Base-by-base conservation (phyloP, 2,113 vertebrate genomes). In the Lophura nycthemera region DNA sequence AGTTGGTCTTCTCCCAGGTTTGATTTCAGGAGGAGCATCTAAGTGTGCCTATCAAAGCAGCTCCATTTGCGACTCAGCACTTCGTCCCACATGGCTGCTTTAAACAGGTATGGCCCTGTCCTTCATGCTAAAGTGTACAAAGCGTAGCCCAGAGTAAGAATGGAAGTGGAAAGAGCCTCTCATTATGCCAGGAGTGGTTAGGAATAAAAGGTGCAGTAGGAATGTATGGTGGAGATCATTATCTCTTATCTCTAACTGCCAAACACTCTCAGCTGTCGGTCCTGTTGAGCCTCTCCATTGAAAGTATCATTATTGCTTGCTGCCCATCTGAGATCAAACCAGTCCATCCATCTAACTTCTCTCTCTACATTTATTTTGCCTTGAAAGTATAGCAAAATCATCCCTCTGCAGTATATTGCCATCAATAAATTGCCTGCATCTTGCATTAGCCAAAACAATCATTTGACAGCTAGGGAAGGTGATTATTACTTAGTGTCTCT, bases 291-390 rank as follows among this genome's bases (percentile, higher is more conserved):
- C 60, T 95, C 54, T 90, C 80, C 17, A 29, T 1, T 89, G 89
- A 89, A 80, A 0, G 1, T 50, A n/a, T 86, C 65, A 32, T 61
- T 78, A 32, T 25, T 60, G 4, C 30, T 94, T 47, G 45, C 63
- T 92, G 89, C 83, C 94, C 95, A 15, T 66, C 89, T 82, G 59
- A 93, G 94, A 95, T 90, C 79, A 95, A 92, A 87, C 72, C 73
- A 15, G 27, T 43, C 59, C 60, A 54, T 66, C 65, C 42, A 1
- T 69, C 61, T 70, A 75, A n/a, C 92, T 95, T 64, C 92, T 16
- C 79, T 90, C 19, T 69, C 38, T 70, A 17, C 38, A 75, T 82
- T 8, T 43, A 29, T 78, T 70, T 27, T 76, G 54, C 78, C 84
- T 81, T 11, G 71, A 87, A 82, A 83, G 16, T 48, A 77, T 72